phyloP scores from a whole-genome alignment of 2,113 vertebrate genomes.

The Ivindomyrus marchei region DNA sequence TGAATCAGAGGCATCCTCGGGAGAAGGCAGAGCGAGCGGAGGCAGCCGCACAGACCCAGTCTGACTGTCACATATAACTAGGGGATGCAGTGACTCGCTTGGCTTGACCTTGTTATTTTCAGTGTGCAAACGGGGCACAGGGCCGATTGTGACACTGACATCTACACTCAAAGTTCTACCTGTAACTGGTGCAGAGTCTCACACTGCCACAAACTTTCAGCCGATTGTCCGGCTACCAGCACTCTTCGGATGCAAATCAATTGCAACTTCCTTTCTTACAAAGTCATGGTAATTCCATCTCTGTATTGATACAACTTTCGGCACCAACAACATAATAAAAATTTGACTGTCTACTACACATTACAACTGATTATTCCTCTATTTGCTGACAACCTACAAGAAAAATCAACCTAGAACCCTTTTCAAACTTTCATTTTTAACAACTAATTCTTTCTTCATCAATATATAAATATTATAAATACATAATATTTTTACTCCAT shows the following conservation, averaged over 20 bases:
- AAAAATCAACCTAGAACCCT: not conserved
- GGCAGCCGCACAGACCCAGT: not conserved
- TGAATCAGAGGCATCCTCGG: not conserved
- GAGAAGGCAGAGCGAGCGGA: not conserved
- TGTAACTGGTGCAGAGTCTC: not conserved
- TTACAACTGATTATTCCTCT: not conserved
- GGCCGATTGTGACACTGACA: not conserved
- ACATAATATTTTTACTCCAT: not conserved
- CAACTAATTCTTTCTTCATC: not conserved
- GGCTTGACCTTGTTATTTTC: not conserved
- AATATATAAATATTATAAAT: not conserved
- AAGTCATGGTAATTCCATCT: not conserved
- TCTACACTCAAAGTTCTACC: not conserved
- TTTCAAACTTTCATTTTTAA: not conserved
- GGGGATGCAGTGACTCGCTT: not conserved
- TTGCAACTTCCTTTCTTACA: not conserved
- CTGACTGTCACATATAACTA: not conserved
- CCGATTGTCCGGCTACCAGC: not conserved
- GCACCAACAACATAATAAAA: not conserved
- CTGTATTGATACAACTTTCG: not conserved
- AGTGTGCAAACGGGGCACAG: not conserved
- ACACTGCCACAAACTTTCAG: not conserved
- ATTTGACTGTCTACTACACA: not conserved
- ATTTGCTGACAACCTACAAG: not conserved
- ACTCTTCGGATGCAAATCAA: not conserved